Percentiles rank a stretch among this genome's conserved stretches.
These are phyloP conservation scores for Anastrepha obliqua DNA, from an alignment of 1,140 invertebrate genomes.

Conservation along the genomic window DNA sequence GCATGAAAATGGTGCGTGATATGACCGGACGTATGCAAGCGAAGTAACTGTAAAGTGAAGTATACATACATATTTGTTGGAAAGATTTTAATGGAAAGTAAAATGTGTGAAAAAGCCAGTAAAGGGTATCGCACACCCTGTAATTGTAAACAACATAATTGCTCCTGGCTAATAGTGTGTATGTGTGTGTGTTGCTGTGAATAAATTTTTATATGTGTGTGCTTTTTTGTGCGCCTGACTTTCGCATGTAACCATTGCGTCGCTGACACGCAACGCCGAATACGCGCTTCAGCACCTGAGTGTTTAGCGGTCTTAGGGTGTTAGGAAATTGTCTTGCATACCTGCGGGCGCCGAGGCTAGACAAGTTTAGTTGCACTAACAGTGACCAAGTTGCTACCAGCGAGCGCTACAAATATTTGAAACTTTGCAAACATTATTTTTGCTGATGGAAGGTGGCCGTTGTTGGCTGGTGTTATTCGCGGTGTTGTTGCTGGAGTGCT, in stretches of 20 bases:
- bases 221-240: neutral
- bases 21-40: constrained; percentile 51
- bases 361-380: neutral
- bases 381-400: neutral
- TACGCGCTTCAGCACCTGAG: neutral
- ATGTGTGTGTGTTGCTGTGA: neutral
- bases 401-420: neutral
- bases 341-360: neutral
- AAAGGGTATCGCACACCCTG: neutral
- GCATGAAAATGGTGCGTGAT: constrained; percentile 55
- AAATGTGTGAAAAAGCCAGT: neutral
- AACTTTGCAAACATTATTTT: neutral
- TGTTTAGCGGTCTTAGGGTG: neutral
- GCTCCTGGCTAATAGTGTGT: neutral
- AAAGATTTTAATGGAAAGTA: neutral
- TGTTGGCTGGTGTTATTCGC: neutral
- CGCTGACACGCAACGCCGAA: neutral
- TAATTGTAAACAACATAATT: neutral
- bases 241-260: neutral
- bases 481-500: neutral
- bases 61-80: neutral
- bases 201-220: neutral
- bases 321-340: neutral
- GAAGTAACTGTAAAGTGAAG: constrained; percentile 49
- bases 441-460: neutral